Conservation (phyloP, 2,797 vertebrate species). For the Anabacerthia variegaticeps region DNA sequence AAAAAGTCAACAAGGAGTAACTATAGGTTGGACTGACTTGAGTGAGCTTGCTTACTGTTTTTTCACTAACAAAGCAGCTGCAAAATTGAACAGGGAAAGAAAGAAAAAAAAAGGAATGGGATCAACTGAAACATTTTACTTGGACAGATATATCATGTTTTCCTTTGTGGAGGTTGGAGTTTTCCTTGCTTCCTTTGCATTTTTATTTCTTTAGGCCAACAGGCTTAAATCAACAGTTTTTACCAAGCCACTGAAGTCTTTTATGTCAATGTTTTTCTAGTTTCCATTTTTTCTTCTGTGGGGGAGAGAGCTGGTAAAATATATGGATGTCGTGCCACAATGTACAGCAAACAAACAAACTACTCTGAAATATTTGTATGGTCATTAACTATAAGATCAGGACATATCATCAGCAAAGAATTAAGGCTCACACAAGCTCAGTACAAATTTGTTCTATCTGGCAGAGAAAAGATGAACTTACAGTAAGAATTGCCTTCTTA, state of each 20-base stretch:
- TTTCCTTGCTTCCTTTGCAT: not conserved
- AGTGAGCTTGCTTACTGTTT: not conserved
- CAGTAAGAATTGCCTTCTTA: not conserved
- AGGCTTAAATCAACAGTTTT: not conserved
- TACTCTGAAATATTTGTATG: not conserved
- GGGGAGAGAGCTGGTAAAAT: not conserved
- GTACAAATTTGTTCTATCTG: not conserved
- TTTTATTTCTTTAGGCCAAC: constrained; percentile 10
- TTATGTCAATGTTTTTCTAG: not conserved
- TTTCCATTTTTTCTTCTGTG: not conserved
- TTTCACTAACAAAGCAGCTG: not conserved
- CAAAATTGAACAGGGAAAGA: not conserved
- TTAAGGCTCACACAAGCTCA: not conserved
- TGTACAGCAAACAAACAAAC: not conserved
- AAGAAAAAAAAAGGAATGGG: not conserved
- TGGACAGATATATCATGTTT: not conserved
- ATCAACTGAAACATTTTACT: constrained; percentile 21
- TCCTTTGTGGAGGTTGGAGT: not conserved
- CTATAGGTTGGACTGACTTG: not conserved
- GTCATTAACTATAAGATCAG: not conserved
- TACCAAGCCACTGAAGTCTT: not conserved
- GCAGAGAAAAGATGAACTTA: not conserved
- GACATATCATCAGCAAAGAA: not conserved
- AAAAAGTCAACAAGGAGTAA: not conserved
- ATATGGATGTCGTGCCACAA: not conserved